Evolutionary conservation across 2,797 vertebrate genomes (phyloP).

Genomic region (Sebastes vulpes): DNA sequence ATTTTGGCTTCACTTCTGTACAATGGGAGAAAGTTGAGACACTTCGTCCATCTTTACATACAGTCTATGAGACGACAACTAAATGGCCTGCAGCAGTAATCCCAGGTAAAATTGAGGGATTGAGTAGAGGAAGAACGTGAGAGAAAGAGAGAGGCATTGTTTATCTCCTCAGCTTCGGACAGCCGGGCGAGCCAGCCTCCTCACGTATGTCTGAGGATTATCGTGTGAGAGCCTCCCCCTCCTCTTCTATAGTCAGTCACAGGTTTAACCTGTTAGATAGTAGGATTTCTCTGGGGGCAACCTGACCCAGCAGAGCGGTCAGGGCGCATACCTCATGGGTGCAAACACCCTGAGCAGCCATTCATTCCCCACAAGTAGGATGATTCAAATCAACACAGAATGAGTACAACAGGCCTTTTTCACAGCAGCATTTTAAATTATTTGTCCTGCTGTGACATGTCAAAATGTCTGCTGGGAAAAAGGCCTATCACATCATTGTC

Average conservation of each 20-base stretch:
- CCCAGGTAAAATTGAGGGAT: constrained; percentile 29
- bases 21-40: no score
- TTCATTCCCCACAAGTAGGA: not conserved
- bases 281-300: not conserved
- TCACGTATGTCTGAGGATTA: constrained; percentile 37
- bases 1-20: no score
- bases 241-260: not conserved
- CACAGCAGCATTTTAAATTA: not conserved
- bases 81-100: constrained; percentile 44
- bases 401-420: not conserved
- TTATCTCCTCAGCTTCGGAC: constrained; percentile 35
- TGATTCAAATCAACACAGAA: not conserved
- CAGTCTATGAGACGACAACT: not conserved
- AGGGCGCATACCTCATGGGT: not conserved
- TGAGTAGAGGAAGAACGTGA: constrained; percentile 25
- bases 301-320: not conserved
- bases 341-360: not conserved
- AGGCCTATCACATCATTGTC: not conserved
- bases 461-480: not conserved
- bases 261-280: not conserved
- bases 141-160: constrained; percentile 20
- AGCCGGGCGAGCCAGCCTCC: not conserved
- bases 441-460: not conserved
- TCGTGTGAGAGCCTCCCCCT: not conserved
- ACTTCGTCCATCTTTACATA: no score